Percentiles rank a stretch among this genome's conserved stretches.
Evolutionary conservation across 2,797 vertebrate species (phyloP).

Genomic region (Molossus molossus): DNA sequence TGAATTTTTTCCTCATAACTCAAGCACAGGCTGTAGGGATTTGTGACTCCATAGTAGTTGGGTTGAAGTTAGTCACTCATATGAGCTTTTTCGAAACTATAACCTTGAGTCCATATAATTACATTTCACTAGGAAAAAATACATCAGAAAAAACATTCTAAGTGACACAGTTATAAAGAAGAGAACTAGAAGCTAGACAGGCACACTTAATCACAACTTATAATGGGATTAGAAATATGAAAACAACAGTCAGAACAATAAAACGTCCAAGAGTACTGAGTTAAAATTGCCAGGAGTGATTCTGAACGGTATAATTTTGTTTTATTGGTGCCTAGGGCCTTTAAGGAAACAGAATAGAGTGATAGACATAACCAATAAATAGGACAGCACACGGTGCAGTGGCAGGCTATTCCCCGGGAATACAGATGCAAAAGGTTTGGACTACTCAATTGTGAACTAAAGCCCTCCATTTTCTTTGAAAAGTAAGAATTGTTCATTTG

Average conservation of each 20-base stretch:
- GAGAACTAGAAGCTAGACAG: conserved; percentile 62
- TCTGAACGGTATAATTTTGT: conserved; percentile 56
- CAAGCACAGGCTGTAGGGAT: conserved; percentile 8
- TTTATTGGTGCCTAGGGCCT: conserved; percentile 31
- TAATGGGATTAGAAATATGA: conserved; percentile 74
- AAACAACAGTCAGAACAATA: conserved; percentile 59
- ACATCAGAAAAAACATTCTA: conserved; percentile 65
- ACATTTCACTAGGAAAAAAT: conserved; percentile 73
- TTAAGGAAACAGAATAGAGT: neutral
- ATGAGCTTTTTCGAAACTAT: conserved; percentile 64
- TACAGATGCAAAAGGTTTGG: neutral
- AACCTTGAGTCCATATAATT: conserved; percentile 71
- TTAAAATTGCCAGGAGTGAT: conserved; percentile 59
- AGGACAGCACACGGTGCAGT: neutral
- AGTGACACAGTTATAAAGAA: conserved; percentile 74
- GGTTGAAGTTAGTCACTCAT: conserved; percentile 68
- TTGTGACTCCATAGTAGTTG: conserved; percentile 60
- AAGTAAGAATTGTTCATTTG: conserved; percentile 11
- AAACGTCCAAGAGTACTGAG: conserved; percentile 50
- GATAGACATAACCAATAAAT: conserved; percentile 51
- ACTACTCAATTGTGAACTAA: neutral
- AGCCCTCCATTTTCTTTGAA: conserved; percentile 28
- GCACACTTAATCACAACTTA: conserved; percentile 70
- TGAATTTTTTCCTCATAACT: neutral
- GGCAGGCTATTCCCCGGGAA: neutral